Conservation (phyloP, 1,140 invertebrate species). For the Tetramorium simillimum region DNA sequence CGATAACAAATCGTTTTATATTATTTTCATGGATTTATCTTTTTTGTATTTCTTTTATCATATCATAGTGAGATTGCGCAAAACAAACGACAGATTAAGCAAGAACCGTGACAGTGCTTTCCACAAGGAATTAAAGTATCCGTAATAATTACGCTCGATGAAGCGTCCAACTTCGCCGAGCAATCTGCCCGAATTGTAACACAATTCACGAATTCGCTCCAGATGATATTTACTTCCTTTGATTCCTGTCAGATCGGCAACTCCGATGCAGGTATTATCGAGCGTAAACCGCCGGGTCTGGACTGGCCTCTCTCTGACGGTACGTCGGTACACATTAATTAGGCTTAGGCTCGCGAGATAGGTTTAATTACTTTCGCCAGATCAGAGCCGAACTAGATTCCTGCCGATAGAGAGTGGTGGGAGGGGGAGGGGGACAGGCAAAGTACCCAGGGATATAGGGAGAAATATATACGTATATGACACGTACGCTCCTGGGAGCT, state of each 20-base stretch:
- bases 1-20: background rate
- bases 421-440: slow-evolving; percentile 20
- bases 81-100: background rate
- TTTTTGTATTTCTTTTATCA: slow-evolving; percentile 19
- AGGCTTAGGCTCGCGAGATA: slow-evolving; percentile 81
- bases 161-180: background rate
- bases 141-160: slow-evolving; percentile 24
- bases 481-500: slow-evolving; percentile 5
- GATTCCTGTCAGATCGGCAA: slow-evolving; percentile 65
- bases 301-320: slow-evolving; percentile 61
- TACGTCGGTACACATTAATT: slow-evolving; percentile 81
- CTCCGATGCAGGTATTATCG: slow-evolving; percentile 69
- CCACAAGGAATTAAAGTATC: background rate
- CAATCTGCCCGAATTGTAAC: background rate
- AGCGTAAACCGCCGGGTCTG: slow-evolving; percentile 69
- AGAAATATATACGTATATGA: slow-evolving; percentile 21
- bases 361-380: slow-evolving; percentile 85
- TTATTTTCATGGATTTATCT: background rate
- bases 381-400: slow-evolving; percentile 79
- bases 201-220: slow-evolving; percentile 44
- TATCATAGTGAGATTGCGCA: background rate
- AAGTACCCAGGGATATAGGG: slow-evolving; percentile 35
- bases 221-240: slow-evolving; percentile 75
- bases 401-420: slow-evolving; percentile 29
- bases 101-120: background rate